Evolutionary conservation across 2,888 invertebrate genomes (phyloP).

Genomic region (Mythimna vitellina): DNA sequence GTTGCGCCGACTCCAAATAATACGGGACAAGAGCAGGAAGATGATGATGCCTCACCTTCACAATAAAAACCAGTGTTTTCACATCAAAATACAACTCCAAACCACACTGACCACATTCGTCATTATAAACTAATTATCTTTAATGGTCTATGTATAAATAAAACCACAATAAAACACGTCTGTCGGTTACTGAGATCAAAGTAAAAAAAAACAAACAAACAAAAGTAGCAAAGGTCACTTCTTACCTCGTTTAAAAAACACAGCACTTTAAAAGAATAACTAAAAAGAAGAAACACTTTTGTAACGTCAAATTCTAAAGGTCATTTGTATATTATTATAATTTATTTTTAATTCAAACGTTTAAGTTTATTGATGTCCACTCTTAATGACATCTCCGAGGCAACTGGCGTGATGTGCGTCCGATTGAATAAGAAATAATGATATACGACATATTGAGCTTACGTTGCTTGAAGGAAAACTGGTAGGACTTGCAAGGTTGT

Average conservation of each 20-base stretch:
- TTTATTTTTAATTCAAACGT: conserved; percentile 19
- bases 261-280: conserved; percentile 34
- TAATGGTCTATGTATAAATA: neutral
- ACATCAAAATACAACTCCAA: neutral
- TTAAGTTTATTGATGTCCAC: conserved; percentile 6
- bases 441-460: conserved; percentile 26
- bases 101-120: neutral
- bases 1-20: no score
- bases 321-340: conserved; percentile 12
- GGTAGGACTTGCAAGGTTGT: conserved; percentile 50
- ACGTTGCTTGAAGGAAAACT: conserved; percentile 50
- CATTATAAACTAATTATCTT: conserved; percentile 8
- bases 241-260: conserved; percentile 33
- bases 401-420: conserved; percentile 38
- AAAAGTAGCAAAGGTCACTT: conserved; percentile 18
- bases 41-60: no score
- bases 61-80: no score
- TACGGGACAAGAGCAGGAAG: no score
- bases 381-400: conserved; percentile 28
- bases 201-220: neutral
- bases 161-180: conserved; percentile 27
- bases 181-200: neutral
- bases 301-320: conserved; percentile 21
- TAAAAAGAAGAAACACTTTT: conserved; percentile 8
- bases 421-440: conserved; percentile 23